Evolutionary conservation across 2,888 invertebrate species (phyloP), one percentile per base, ranked within the genome.

Genomic region (Pandemis corylana): DNA sequence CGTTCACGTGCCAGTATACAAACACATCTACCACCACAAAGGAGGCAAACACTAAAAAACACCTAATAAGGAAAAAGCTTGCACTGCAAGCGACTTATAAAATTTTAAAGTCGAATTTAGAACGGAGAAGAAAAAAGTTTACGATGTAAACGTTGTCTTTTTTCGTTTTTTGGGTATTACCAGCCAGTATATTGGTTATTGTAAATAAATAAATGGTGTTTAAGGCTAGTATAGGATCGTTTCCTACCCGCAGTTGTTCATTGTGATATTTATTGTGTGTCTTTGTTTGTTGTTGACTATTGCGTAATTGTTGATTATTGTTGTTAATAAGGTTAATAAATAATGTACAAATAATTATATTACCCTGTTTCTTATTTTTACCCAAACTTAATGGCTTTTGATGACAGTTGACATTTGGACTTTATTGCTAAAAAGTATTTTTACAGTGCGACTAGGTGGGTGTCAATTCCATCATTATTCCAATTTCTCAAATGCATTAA

Each of bases 1-100:
- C 73, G 96, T 97, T 80, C 97, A 97, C 80, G 95, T 96, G 12
- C 96, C 96, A 61, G 96, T 97, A 20, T 97, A 96, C 93, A 97
- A 96, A 86, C 97, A 97, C 88, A 95, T 97, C 81, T 96, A 96
- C 92, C 96, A 96, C 88, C 95, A 96, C 85, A 93, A 94, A 80
- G 94, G 94, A 79, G 91, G 93, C 87, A 93, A 95, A 83, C 94
- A 95, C 88, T 95, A 94, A 92, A 82, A 67, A 79, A 56, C 70
- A 41, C 53, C 51, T 46, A 80, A 77, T 12, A 80, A 80, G 79
- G 81, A 78, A 71, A 87, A 82, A 88, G 83, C 88, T 86, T 86
- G 82, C 80, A 63, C 10, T 86, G 83, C 83, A 85, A 84, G 87
- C 82, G 77, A 64, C 77, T 79, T 82, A 79, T 77, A 75, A 59